Conservation (phyloP, 2,888 invertebrate species). For the Hirtodrosophila duncani region DNA sequence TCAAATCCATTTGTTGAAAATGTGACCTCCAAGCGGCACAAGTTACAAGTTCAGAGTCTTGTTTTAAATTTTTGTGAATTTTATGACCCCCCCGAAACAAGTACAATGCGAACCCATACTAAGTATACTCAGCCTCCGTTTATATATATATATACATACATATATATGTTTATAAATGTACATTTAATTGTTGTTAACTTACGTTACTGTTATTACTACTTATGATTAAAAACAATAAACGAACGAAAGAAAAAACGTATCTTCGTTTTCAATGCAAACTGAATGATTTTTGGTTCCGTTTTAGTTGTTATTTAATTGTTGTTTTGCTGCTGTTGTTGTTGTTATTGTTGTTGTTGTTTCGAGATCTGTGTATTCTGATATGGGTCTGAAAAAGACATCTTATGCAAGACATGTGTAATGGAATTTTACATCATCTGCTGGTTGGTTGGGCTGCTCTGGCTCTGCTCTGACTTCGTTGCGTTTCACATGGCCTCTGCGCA, state of each 20-base stretch:
- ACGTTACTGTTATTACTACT: constrained; percentile 64
- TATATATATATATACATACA: constrained; percentile 19
- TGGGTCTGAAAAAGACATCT: constrained; percentile 20
- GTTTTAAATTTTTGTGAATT: constrained; percentile 35
- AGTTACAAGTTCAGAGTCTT: constrained; percentile 41
- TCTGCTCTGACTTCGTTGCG: constrained; percentile 1
- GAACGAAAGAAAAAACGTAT: constrained; percentile 43
- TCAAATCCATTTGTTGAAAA: too few relatives aligned
- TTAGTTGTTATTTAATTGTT: too few relatives aligned
- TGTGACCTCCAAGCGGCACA: constrained; percentile 53
- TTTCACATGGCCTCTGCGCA: too few relatives aligned
- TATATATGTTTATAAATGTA: constrained; percentile 36
- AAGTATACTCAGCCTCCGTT: constrained; percentile 15
- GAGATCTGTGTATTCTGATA: constrained; percentile 12
- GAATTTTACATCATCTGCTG: constrained; percentile 38
- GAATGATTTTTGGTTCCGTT: constrained; percentile 1
- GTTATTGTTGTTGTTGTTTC: too few relatives aligned
- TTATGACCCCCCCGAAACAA: not conserved
- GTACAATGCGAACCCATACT: not conserved
- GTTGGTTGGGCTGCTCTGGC: constrained; percentile 5
- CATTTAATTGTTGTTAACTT: constrained; percentile 68
- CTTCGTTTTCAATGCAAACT: constrained; percentile 65
- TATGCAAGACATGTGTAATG: constrained; percentile 19
- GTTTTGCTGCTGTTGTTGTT: too few relatives aligned
- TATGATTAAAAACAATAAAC: constrained; percentile 61